phyloP scores from a whole-genome alignment of 1,140 invertebrate genomes.

The Drosophila prosaltans region DNA sequence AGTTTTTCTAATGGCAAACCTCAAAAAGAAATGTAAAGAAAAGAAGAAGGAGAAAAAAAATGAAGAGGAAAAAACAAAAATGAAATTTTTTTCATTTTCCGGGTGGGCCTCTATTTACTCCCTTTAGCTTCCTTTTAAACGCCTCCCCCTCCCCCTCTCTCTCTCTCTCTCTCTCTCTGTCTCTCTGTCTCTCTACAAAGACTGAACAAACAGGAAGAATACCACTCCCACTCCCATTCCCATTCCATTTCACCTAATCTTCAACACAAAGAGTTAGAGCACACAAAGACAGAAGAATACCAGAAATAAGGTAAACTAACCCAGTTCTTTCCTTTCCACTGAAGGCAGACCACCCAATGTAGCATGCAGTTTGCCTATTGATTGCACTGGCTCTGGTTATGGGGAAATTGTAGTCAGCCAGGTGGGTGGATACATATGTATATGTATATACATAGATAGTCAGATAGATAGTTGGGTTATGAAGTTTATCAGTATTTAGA shows the following conservation, averaged over 20 bases:
- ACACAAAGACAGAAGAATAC: neutral
- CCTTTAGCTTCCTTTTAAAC: neutral
- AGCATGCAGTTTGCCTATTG: neutral
- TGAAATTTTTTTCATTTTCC: constrained; percentile 8
- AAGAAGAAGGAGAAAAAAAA: neutral
- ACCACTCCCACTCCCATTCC: constrained; percentile 1
- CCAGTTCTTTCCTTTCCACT: constrained; percentile 1
- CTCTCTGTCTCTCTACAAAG: neutral
- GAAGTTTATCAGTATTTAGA: constrained; percentile 13
- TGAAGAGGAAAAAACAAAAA: neutral
- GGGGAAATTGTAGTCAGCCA: neutral
- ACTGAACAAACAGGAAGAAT: constrained; percentile 29
- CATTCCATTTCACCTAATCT: neutral
- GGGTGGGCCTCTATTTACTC: constrained; percentile 6
- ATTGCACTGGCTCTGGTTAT: neutral
- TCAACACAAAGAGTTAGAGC: neutral
- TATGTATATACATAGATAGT: too few species aligned
- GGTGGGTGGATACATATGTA: neutral
- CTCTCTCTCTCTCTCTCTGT: too few species aligned
- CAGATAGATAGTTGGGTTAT: neutral
- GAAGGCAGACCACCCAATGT: constrained; percentile 3
- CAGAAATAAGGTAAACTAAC: constrained; percentile 20
- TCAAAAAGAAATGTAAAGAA: constrained; percentile 19
- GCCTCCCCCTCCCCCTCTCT: neutral
- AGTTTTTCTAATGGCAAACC: constrained; percentile 62